Evolutionary conservation across 2,797 vertebrate genomes (phyloP), one percentile per base, ranked within the genome.

Genomic region (Falco novaeseelandiae): DNA sequence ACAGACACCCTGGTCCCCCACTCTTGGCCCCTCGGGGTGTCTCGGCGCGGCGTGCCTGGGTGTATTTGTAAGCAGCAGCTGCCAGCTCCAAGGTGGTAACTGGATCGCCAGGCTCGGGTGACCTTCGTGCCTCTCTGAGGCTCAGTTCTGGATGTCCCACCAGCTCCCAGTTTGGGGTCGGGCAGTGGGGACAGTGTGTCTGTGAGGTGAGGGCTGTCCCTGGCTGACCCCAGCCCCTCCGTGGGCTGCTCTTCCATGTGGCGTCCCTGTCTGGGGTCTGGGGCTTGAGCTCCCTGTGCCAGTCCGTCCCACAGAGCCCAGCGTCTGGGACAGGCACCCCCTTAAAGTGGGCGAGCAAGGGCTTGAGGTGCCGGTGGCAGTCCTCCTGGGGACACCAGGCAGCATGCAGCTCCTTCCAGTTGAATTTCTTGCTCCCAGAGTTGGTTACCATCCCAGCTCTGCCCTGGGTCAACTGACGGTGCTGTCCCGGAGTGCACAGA

Each of bases 311-410:
- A 0, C 38, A 22, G 62, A 74, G 34, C 26, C 25, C 16, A 2
- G 0, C 0, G 3, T 1, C 19, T 21, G 16, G 66, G 44, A 78
- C 32, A n/a, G 84, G 51, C 42, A 11, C n/a, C 22, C 1, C 1
- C 27, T 19, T 29, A 22, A 10, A 1, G 1, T 0, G 5, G 19
- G 61, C 0, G 3, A 62, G 44, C 14, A 20, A 16, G 62, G 6
- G 49, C 29, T 34, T 0, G 4, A 40, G 52, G 59, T n/a, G 18
- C 18, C 1, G 1, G 65, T 54, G 44, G 38, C 4, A 1, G 29
- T 25, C 13, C 12, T 42, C 29, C 59, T 26, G 59, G 18, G 70
- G 81, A n/a, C 6, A 7, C 40, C 22, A 6, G 34, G 70, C 27
- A 6, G 21, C 20, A 7, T 54, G 7, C 0, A 0, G 51, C 22